phyloP scores from a whole-genome alignment of 2,797 vertebrate genomes.

The Ctenochaetus hawaiiensis region DNA sequence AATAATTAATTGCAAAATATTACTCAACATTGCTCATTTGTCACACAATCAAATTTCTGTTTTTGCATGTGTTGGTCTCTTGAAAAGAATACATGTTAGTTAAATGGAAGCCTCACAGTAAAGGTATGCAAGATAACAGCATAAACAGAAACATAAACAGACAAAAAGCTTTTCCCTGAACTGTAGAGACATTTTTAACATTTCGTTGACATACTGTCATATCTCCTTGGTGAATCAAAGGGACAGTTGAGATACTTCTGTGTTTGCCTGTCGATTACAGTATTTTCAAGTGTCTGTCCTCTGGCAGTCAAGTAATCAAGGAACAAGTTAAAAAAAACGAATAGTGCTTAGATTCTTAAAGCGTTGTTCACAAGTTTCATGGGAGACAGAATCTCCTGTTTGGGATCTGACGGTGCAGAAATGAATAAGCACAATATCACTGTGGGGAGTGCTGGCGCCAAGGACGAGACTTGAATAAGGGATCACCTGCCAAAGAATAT shows the following conservation, averaged over 20 bases:
- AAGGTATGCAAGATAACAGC: not conserved
- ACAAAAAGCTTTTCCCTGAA: not conserved
- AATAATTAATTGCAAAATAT: not conserved
- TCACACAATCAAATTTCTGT: not conserved
- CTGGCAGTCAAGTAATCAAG: not conserved
- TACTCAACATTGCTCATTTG: not conserved
- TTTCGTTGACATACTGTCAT: not conserved
- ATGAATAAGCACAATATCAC: conserved; percentile 29
- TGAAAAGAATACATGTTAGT: not conserved
- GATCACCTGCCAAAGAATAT: conserved; percentile 45
- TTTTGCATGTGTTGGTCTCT: not conserved
- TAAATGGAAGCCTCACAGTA: not conserved
- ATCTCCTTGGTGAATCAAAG: not conserved
- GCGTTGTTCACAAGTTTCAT: not conserved
- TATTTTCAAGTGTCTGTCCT: not conserved
- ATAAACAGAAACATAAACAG: not conserved
- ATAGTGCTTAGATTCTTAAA: conserved; percentile 10
- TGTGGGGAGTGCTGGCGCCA: conserved; percentile 22
- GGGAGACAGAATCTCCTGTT: not conserved
- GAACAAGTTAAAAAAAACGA: conserved; percentile 5
- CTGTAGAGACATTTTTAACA: not conserved
- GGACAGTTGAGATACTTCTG: not conserved
- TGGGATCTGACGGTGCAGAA: conserved; percentile 16
- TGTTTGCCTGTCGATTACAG: not conserved
- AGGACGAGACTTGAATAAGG: conserved; percentile 28